Base-by-base conservation (phyloP, 2,888 invertebrate species). In the Lottia scabra region DNA sequence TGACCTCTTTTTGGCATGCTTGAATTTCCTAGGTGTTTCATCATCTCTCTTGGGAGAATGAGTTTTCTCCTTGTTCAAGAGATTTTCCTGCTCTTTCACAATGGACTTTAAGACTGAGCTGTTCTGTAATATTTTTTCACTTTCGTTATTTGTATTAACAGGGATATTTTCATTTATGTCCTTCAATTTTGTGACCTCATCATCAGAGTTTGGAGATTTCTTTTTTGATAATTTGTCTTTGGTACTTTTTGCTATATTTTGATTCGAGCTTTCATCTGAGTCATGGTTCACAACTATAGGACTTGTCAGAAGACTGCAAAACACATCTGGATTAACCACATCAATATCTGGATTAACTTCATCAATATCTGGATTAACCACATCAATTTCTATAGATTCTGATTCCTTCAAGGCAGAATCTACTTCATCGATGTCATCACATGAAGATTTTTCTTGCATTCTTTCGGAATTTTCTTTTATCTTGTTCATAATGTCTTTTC, bases 1-100 rank as follows among this genome's bases (percentile, higher is more conserved):
- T 5, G 67, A 30, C 15, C 67, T 23, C 15, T 30, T 23, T 26
- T 67, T 45, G 30, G 45, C 15, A 26, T 78, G 76, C 8, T 72
- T 67, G 15, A 64, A 68, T 73, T 83, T 83, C 63, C 70, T 73
- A 23, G 83, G 83, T 0, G 83, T 83, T 75, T 80, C 81, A 63
- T 79, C 77, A 8, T 79, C 63, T 15, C 67, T n/a, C 12, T 23
- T 43, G 23, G 45, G 43, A 23, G 45, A 43, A n/a, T 13, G 23
- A 38, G 30, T 23, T 45, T n/a, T 45, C 43, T 30, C 45, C 23
- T 8, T 43, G 15, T 6, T 43, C 16, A 23, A 15, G 8, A 15
- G 19, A 19, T n/a, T 66, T 43, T 16, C 45, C 45, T 46, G 8
- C 26, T 45, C 43, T 69, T 44, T 8, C n/a, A 27, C 26, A n/a